Percentiles rank a stretch among this genome's conserved stretches.
These are phyloP conservation scores for Glareola pratincola DNA, from an alignment of 2,113 vertebrate genomes.

Conservation along the genomic window DNA sequence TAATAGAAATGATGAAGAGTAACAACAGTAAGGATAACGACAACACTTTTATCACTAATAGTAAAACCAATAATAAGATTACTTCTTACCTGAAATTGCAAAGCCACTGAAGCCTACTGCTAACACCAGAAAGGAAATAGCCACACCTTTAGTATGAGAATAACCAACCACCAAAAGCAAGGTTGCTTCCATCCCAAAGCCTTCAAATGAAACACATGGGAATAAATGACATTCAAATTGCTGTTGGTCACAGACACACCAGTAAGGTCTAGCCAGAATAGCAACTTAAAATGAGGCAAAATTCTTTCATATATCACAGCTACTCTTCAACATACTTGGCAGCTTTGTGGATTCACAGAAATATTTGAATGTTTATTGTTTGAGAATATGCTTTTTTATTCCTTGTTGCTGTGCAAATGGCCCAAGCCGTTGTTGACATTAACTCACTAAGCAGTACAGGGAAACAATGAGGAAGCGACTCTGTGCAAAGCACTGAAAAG, in stretches of 20 bases:
- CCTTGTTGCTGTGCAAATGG: not conserved
- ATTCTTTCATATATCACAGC: not conserved
- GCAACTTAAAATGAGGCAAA: not conserved
- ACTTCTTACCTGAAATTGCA: constrained; percentile 92
- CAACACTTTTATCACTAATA: not conserved
- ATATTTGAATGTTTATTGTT: not conserved
- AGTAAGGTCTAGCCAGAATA: not conserved
- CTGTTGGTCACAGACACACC: not conserved
- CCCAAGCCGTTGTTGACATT: not conserved
- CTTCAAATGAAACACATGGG: constrained; percentile 65
- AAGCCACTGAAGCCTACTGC: constrained; percentile 98
- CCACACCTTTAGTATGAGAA: constrained; percentile 91
- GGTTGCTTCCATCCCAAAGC: constrained; percentile 98
- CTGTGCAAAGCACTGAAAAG: not conserved
- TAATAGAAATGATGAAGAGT: not conserved
- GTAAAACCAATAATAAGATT: not conserved
- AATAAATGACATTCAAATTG: not conserved
- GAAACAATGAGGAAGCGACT: not conserved
- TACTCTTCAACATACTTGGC: not conserved
- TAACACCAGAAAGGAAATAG: constrained; percentile 93
- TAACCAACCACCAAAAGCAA: constrained; percentile 94
- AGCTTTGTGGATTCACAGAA: not conserved
- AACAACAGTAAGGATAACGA: not conserved
- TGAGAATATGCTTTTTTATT: not conserved
- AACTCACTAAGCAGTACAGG: not conserved